Evolutionary conservation across 2,888 invertebrate species (phyloP).

Genomic region (Teinopalpus imperialis): DNA sequence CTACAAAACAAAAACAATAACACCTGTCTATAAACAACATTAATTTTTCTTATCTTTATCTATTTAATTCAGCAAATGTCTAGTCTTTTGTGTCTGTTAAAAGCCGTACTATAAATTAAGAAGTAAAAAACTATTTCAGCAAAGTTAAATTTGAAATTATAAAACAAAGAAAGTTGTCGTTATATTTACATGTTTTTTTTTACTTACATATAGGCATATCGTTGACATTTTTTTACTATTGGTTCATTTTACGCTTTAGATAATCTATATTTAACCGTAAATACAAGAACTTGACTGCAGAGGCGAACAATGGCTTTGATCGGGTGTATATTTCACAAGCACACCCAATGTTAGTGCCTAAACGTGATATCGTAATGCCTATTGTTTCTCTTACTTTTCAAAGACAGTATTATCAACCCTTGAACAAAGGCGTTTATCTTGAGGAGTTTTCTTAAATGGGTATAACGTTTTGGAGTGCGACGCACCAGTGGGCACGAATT

Average conservation of each 20-base stretch:
- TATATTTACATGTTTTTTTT: too few species aligned
- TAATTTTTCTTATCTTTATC: constrained; percentile 21
- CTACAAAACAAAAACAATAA: constrained; percentile 15
- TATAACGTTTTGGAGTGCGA: constrained; percentile 60
- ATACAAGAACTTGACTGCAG: neutral
- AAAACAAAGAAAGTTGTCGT: too few species aligned
- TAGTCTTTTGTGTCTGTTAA: constrained; percentile 1
- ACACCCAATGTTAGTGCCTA: constrained; percentile 9
- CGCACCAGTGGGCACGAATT: constrained; percentile 75
- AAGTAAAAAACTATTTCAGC: neutral
- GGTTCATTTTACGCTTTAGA: too few species aligned
- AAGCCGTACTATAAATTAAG: constrained; percentile 1
- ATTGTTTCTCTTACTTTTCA: constrained; percentile 42
- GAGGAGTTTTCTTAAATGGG: constrained; percentile 54
- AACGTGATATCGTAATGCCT: constrained; percentile 27
- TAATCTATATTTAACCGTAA: too few species aligned
- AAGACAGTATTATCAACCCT: constrained; percentile 45
- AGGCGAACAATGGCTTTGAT: constrained; percentile 11
- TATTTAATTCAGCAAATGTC: constrained; percentile 8
- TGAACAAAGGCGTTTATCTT: constrained; percentile 55
- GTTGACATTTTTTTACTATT: too few species aligned
- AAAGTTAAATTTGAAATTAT: too few species aligned
- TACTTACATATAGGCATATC: too few species aligned
- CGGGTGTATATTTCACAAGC: constrained; percentile 17
- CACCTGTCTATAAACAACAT: constrained; percentile 20